phyloP scores from a whole-genome alignment of 2,113 vertebrate species.

The Neolamprologus caudopunctatus region DNA sequence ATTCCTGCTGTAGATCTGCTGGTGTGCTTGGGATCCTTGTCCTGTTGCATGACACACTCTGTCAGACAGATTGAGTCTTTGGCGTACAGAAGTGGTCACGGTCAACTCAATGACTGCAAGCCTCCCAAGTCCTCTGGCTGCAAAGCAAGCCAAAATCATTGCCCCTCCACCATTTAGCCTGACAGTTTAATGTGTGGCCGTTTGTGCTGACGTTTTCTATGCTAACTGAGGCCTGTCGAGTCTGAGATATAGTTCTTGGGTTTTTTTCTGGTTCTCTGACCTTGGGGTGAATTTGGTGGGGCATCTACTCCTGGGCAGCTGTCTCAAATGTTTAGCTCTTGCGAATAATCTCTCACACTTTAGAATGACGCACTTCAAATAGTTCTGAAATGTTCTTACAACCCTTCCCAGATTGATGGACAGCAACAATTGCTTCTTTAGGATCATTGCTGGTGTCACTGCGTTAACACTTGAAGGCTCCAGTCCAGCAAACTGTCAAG shows the following conservation, averaged over 20 bases:
- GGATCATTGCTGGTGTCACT: background rate
- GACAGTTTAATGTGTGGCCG: background rate
- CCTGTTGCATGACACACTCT: background rate
- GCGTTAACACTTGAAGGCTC: background rate
- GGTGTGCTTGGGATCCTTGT: background rate
- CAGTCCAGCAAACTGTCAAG: fast-evolving
- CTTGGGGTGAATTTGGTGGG: background rate
- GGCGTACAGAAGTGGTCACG: background rate
- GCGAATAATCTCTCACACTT: background rate
- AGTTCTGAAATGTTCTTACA: background rate
- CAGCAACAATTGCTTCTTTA: background rate
- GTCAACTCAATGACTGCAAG: background rate
- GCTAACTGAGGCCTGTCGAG: background rate
- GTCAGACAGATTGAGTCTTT: background rate
- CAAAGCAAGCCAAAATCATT: background rate
- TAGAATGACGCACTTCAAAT: background rate
- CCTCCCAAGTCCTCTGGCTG: background rate
- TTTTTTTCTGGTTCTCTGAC: background rate
- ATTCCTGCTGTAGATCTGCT: background rate
- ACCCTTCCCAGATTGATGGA: background rate
- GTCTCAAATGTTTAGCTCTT: background rate
- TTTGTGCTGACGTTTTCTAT: background rate
- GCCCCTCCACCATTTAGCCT: background rate
- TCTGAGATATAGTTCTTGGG: background rate
- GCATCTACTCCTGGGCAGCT: fast-evolving